Evolutionary conservation across 2,113 vertebrate genomes (phyloP).

Genomic region (Lasiurus borealis): DNA sequence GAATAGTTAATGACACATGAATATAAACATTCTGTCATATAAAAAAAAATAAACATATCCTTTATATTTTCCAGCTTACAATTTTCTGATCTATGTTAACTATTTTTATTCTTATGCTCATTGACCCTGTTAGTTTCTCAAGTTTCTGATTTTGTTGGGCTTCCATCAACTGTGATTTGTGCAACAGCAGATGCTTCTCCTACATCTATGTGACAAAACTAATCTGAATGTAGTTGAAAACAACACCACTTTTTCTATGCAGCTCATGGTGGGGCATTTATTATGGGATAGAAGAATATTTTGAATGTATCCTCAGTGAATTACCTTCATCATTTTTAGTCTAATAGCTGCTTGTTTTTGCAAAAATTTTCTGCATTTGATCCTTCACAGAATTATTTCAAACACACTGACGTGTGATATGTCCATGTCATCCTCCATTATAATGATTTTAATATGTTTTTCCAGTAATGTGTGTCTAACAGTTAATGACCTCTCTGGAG

Average conservation of each 20-base stretch:
- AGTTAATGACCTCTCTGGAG: neutral
- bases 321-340: neutral
- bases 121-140: conserved; percentile 18
- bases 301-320: neutral
- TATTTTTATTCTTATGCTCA: neutral
- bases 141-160: neutral
- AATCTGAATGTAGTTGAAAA: conserved; percentile 3
- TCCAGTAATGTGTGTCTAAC: neutral
- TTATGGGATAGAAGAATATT: neutral
- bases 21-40: neutral
- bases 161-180: neutral
- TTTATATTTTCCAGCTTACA: neutral
- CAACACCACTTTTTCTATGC: neutral
- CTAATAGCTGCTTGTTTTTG: neutral
- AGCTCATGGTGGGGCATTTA: neutral
- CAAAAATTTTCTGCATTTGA: neutral
- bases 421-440: neutral
- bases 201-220: neutral
- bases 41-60: neutral
- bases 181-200: neutral
- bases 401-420: neutral
- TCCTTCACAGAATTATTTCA: conserved; percentile 44
- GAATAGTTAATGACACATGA: neutral
- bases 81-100: neutral
- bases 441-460: conserved; percentile 4